Evolutionary conservation across 2,113 vertebrate genomes (phyloP), one percentile per base, ranked within the genome.

Genomic region (Seriola rivoliana): DNA sequence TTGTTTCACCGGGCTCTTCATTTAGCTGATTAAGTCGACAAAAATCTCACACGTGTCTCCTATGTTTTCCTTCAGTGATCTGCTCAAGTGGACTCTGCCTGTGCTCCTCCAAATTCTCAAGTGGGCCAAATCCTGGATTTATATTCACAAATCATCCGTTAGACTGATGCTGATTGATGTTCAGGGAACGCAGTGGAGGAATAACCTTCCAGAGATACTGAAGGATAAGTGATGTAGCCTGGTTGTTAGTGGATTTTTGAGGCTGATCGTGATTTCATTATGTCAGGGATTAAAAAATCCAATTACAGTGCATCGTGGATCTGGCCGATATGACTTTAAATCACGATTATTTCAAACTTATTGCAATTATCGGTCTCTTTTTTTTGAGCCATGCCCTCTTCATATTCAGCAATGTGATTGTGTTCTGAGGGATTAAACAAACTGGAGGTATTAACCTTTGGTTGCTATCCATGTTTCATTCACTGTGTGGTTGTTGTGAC

Each of bases 131-230:
- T 23, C 46, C 50, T 19, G 50, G 54, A 29, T 79, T 84, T 81
- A 38, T 63, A 25, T 84, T 64, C 23, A 40, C 64, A 76, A 65
- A 68, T 74, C 38, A 29, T 69, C 60, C 78, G 69, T 74, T 54
- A 54, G 19, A 29, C 50, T 55, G 58, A 44, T 76, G 40, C 25
- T 75, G 72, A 82, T 62, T 74, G 40, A 85, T 78, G 72, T 40
- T 78, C 19, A 67, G 29, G 68, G 13, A 73, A 77, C 23, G 46
- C 32, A 40, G 73, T 1, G 3, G 59, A 25, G 57, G 13, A 60
- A 58, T 69, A 44, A 81, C 44, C 48, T 76, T 75, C 19, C 32
- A 42, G 44, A 73, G 21, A 58, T 42, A 5, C 17, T 64, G 38
- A 58, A 75, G 54, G 69, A 48, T 78, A 46, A 65, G 10, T 57